Conservation (phyloP, 1,140 invertebrate species). For the Oryctes rhinoceros region DNA sequence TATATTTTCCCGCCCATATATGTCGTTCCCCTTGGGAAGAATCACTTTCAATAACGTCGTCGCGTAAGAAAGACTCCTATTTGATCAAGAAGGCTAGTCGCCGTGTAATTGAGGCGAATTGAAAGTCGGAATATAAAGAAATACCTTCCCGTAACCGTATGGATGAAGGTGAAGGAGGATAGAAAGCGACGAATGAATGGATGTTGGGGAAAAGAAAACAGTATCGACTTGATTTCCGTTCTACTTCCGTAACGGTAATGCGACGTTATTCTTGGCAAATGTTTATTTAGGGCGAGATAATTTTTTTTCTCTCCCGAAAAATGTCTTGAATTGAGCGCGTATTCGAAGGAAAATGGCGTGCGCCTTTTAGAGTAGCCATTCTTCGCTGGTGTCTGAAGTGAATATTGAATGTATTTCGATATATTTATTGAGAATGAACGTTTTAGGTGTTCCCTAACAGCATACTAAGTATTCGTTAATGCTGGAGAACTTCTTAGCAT, state of each 20-base stretch:
- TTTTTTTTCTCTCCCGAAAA: not conserved
- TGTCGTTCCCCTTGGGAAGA: not conserved
- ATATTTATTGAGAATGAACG: too few species aligned
- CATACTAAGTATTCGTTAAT: too few species aligned
- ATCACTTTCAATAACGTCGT: conserved; percentile 15
- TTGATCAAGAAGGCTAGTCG: conserved; percentile 1
- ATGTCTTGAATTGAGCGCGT: not conserved
- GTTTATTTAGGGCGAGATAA: conserved; percentile 16
- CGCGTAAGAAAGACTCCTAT: not conserved
- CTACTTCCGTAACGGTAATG: not conserved
- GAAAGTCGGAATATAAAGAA: conserved; percentile 12
- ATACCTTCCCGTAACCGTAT: not conserved
- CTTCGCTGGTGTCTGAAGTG: too few species aligned
- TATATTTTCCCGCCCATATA: not conserved
- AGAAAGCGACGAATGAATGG: not conserved
- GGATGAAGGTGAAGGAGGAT: not conserved
- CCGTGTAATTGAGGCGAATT: conserved; percentile 8
- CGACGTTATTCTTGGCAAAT: not conserved
- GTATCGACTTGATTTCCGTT: not conserved
- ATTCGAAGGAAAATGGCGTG: too few species aligned
- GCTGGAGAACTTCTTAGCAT: too few species aligned
- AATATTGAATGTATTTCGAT: too few species aligned
- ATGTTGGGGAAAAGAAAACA: not conserved
- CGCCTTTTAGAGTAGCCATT: too few species aligned
- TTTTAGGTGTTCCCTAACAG: too few species aligned